Evolutionary conservation across 1,140 invertebrate genomes (phyloP).

Genomic region (Lepidotrigona ventralis): DNA sequence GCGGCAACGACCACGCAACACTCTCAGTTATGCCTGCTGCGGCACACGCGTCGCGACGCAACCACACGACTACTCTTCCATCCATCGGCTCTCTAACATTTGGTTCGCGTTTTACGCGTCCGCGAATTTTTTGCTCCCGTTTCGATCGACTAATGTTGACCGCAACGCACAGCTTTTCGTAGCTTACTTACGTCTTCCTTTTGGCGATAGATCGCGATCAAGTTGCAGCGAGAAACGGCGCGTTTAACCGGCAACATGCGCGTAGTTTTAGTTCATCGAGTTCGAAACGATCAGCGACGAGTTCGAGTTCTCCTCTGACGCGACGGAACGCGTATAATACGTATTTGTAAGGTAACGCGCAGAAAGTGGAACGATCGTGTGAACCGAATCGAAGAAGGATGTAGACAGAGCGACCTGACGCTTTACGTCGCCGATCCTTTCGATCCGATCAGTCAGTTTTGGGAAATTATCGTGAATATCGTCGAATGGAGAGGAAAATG

Average conservation of each 20-base stretch:
- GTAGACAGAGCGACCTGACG: too few relatives aligned
- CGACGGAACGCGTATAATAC: too few relatives aligned
- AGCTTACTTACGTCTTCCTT: too few relatives aligned
- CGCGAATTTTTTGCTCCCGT: neutral
- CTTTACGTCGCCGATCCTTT: neutral
- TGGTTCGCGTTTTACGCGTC: neutral
- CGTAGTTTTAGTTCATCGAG: neutral
- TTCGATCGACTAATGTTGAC: neutral
- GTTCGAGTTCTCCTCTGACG: neutral
- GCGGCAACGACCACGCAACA: slow-evolving; percentile 47
- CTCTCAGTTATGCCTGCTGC: slow-evolving; percentile 68
- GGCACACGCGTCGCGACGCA: slow-evolving; percentile 65
- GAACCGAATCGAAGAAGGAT: neutral
- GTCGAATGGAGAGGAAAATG: neutral
- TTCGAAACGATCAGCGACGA: neutral
- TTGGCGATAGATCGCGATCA: too few relatives aligned
- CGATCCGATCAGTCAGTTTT: neutral
- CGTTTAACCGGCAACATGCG: neutral
- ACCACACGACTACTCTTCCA: neutral
- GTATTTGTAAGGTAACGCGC: too few relatives aligned
- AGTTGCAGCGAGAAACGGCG: too few relatives aligned
- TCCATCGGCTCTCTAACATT: neutral
- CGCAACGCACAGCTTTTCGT: too few relatives aligned
- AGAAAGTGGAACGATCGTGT: too few relatives aligned
- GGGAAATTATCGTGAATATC: neutral